Evolutionary conservation across 2,113 vertebrate species (phyloP), one percentile per base, ranked within the genome.

Genomic region (Cervus canadensis): DNA sequence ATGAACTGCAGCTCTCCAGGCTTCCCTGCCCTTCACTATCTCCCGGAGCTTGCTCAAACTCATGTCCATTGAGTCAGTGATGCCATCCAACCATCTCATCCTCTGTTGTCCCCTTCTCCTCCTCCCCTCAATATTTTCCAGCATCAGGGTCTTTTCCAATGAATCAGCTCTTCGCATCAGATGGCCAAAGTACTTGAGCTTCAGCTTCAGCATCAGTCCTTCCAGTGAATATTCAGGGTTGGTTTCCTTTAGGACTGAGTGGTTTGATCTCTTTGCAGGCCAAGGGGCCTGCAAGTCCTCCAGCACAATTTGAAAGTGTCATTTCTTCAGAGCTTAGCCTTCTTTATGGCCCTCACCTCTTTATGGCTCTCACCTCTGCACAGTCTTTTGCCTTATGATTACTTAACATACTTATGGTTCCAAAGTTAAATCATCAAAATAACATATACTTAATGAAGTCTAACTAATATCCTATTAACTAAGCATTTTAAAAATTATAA

Each of bases 251-350:
- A 76, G 7, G n/a, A 76, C 14, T 43, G 40, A 43, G 36, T 26
- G 40, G 23, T 43, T 43, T 76, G 40, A 26, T 76, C 40, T 76
- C 40, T 23, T n/a, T 26, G 23, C 40, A 76, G 71, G 21, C 40
- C 12, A 26, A 43, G 36, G 23, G 40, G 6, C 23, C 48, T 50
- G 48, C 48, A 50, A 76, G 23, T 43, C 40, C 40, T 76, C 36
- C 23, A 76, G 23, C 3, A 14, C 71, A 43, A 26, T 26, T 26
- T 43, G 40, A 43, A 76, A 26, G 36, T 26, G 14, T 26, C 11
- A 25, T 0, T 76, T 76, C 36, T 76, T 76, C 1, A 0, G 23
- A 43, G 23, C 12, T 76, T 23, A 76, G 36, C 71, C 23, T 26
- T 43, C 23, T 14, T 14, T 43, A 26, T 43, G 71, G 71, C 12